These are phyloP conservation scores for Cassiopea xamachana DNA, from an alignment of 30 jellyfish, hydroid and myxozoan genomes.

Conservation along the genomic window DNA sequence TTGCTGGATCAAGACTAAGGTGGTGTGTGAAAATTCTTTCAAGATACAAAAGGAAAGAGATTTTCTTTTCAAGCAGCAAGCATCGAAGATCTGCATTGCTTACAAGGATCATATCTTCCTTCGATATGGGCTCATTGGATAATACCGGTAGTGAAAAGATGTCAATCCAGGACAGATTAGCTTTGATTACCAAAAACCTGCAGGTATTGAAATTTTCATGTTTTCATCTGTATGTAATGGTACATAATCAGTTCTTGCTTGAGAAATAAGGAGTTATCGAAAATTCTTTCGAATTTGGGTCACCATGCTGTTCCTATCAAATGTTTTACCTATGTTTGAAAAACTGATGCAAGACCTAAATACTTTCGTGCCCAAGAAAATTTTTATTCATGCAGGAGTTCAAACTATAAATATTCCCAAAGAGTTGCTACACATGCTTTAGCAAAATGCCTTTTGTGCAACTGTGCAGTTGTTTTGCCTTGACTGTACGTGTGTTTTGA, in stretches of 20 bases:
- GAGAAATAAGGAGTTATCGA: background rate
- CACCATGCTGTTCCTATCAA: background rate
- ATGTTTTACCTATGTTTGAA: background rate
- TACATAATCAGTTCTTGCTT: background rate
- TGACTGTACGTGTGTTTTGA: too few species aligned
- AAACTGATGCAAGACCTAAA: background rate
- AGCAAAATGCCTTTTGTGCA: too few species aligned
- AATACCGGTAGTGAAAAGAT: background rate
- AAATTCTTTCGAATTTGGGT: background rate
- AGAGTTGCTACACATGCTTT: too few species aligned
- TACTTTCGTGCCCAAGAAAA: background rate
- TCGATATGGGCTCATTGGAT: conserved; percentile 16
- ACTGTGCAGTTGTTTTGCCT: too few species aligned
- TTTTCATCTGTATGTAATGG: background rate
- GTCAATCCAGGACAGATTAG: conserved; percentile 50
- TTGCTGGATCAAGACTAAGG: background rate
- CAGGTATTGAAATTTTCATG: conserved; percentile 40
- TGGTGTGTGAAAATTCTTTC: background rate
- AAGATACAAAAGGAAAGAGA: background rate
- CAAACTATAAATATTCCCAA: too few species aligned
- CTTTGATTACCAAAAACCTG: conserved; percentile 68
- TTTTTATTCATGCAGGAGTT: too few species aligned
- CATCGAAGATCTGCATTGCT: background rate
- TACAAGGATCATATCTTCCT: background rate
- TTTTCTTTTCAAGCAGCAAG: background rate